Base-by-base conservation (phyloP, 2,888 invertebrate species). In the Apomyelois bistriatella region DNA sequence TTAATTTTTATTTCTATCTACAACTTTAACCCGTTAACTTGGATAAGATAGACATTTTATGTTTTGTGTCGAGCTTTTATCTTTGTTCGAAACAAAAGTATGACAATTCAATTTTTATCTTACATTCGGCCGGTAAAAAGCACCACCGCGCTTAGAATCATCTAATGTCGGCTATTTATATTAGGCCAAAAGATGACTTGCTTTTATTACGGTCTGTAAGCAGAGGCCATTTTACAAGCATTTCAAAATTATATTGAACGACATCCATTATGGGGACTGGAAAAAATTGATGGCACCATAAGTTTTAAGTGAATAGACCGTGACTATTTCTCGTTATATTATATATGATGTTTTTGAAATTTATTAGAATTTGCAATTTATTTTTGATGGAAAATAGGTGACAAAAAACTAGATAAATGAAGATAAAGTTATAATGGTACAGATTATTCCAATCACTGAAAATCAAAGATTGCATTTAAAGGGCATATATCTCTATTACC, bases 111-210 rank as follows among this genome's bases (percentile, higher is more conserved):
- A 43, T 17, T 43, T 28, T 43, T 28, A 12, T 28, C 41, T 1
- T 43, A 9, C n/a, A n/a, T 30, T 28, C 12, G 13, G 3, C 28
- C n/a, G n/a, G 2, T 16, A 16, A 8, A n/a, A 17, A 12, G 28
- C 48, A 53, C 47, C 55, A 60, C 57, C 70, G 70, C 68, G 65
- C 55, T 17, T 30, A 36, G 13, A 54, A 56, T 60, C 55, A 60
- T 64, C 66, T 69, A 70, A 75, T 73, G 68, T 57, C 51, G 63
- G 69, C 74, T 76, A 81, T 78, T 80, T 81, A 79, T 83, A 77
- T 81, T 77, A 74, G 74, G 62, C 62, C 65, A 54, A 59, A 59
- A 61, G 75, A 83, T 85, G 84, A 83, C 84, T 85, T 82, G 84
- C 83, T 73, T 58, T 75, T 79, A 74, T 72, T 65, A 61, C 65